phyloP scores from a whole-genome alignment of 2,888 invertebrate genomes.

The Lamellibrachia columna region DNA sequence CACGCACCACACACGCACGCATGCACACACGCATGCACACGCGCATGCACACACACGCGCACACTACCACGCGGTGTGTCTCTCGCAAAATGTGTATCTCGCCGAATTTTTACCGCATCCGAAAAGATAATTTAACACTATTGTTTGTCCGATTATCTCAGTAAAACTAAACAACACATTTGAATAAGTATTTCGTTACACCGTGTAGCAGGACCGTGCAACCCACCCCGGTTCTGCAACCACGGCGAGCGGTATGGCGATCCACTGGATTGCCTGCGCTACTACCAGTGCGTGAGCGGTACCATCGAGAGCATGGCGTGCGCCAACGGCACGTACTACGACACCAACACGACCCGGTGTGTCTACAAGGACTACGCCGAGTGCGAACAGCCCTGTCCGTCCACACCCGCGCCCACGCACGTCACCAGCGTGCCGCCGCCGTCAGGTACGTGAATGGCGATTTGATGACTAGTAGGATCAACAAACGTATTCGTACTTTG shows the following conservation, averaged over 20 bases:
- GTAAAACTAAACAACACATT: neutral
- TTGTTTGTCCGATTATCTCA: neutral
- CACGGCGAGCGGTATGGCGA: neutral
- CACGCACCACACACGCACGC: too few species aligned
- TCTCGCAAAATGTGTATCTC: too few species aligned
- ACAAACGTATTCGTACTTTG: too few species aligned
- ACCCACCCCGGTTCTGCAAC: neutral
- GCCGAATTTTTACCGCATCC: too few species aligned
- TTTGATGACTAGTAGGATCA: neutral
- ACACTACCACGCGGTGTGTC: neutral
- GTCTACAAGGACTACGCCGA: neutral
- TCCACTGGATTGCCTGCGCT: neutral
- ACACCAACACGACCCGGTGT: neutral
- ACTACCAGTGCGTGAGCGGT: conserved; percentile 16
- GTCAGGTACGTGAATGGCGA: neutral
- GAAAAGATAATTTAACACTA: neutral
- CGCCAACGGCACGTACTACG: conserved; percentile 1
- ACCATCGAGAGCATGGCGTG: conserved; percentile 4
- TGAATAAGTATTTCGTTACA: neutral
- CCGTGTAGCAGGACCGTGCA: neutral
- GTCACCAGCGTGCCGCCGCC: neutral
- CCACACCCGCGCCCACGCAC: neutral
- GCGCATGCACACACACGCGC: too few species aligned
- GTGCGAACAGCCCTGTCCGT: neutral
- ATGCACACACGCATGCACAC: too few species aligned